These are phyloP conservation scores for Neoitamus cyanurus DNA, from an alignment of 2,888 invertebrate genomes.

Conservation along the genomic window DNA sequence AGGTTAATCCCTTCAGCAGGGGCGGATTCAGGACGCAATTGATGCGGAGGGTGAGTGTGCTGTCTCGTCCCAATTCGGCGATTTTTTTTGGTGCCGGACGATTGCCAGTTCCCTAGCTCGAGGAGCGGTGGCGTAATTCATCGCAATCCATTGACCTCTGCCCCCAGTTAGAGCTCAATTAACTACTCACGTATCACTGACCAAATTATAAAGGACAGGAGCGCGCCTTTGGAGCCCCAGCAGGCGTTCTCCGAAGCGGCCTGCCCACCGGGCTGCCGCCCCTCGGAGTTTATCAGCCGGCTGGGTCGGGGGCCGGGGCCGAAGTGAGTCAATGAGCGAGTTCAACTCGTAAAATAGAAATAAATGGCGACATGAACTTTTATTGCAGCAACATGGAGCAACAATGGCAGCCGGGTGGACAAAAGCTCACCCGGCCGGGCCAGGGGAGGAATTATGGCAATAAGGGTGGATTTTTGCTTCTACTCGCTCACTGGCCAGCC, in stretches of 20 bases:
- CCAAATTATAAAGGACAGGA: slow-evolving; percentile 41
- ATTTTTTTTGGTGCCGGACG: neutral
- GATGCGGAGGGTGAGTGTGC: neutral
- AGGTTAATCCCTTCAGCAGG: slow-evolving; percentile 29
- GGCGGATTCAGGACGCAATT: neutral
- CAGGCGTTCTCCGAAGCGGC: neutral
- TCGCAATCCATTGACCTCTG: slow-evolving; percentile 34
- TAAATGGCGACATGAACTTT: slow-evolving; percentile 53
- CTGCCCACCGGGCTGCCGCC: neutral
- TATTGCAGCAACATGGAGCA: slow-evolving; percentile 48
- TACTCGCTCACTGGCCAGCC: neutral
- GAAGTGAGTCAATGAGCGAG: slow-evolving; percentile 51
- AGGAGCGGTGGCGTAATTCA: neutral
- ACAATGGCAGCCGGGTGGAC: slow-evolving; percentile 5
- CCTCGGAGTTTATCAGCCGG: neutral
- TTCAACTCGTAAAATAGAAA: slow-evolving; percentile 52
- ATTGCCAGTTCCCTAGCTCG: neutral
- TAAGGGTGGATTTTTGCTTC: slow-evolving; percentile 13
- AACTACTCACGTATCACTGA: slow-evolving; percentile 49
- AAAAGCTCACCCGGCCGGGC: neutral
- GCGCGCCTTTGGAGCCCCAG: slow-evolving; percentile 3
- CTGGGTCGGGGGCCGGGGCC: neutral
- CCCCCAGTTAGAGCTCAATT: slow-evolving; percentile 12
- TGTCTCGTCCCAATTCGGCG: slow-evolving; percentile 10
- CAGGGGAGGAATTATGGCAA: slow-evolving; percentile 37